phyloP scores from a whole-genome alignment of 1,140 invertebrate species.

The Rhagoletis zephyria region DNA sequence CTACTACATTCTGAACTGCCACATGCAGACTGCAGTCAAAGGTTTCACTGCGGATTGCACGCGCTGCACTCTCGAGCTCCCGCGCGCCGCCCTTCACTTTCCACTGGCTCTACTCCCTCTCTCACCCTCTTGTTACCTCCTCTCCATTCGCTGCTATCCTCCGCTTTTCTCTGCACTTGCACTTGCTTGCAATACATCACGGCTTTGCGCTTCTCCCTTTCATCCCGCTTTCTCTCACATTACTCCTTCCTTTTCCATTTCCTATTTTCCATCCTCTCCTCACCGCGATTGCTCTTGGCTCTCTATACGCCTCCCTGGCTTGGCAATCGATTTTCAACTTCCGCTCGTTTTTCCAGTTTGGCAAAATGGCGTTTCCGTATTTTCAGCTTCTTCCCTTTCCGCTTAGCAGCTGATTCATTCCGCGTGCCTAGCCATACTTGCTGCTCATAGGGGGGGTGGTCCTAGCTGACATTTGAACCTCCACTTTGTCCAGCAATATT shows the following conservation, averaged over 20 bases:
- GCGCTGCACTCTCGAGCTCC: background rate
- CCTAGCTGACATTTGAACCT: background rate
- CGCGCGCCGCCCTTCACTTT: background rate
- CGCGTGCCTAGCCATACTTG: background rate
- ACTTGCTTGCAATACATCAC: background rate
- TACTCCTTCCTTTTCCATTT: background rate
- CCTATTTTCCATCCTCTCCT: background rate
- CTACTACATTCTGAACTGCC: background rate
- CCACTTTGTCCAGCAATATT: background rate
- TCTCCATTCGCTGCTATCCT: background rate
- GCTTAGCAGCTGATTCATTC: background rate
- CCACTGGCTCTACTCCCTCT: no score
- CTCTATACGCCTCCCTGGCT: background rate
- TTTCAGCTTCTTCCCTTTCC: conserved; percentile 4
- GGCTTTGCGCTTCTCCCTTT: background rate
- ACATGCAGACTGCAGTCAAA: conserved; percentile 1
- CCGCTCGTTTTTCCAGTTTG: conserved; percentile 49
- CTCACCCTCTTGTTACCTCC: background rate
- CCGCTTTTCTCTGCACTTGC: background rate
- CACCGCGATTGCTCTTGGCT: background rate
- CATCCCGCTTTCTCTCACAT: background rate
- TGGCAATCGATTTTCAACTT: conserved; percentile 45
- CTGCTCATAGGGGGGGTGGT: background rate
- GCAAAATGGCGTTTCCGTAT: conserved; percentile 51
- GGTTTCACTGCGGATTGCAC: background rate